Evolutionary conservation across 2,113 vertebrate genomes (phyloP).

Genomic region (Verasper variegatus): DNA sequence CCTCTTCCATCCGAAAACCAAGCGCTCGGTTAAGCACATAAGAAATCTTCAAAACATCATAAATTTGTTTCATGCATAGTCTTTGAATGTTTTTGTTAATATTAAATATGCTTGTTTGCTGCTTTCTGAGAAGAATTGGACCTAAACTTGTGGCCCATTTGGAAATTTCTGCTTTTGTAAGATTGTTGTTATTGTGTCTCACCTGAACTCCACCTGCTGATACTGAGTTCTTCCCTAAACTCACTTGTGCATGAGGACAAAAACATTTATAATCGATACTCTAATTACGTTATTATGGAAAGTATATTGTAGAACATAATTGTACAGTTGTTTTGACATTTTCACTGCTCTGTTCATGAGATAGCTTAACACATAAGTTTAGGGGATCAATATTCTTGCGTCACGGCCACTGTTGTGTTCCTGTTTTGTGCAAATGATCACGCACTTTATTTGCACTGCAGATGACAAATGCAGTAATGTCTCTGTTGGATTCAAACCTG

Average conservation of each 20-base stretch:
- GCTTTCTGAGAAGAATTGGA: not conserved
- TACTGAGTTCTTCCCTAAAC: no score
- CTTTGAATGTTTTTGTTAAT: slow-evolving; percentile 9
- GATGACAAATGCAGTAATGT: slow-evolving; percentile 27
- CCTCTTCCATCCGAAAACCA: not conserved
- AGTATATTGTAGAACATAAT: no score
- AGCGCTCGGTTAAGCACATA: not conserved
- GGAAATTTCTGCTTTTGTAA: no score
- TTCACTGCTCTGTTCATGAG: no score
- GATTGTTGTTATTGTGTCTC: no score
- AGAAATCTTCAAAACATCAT: not conserved
- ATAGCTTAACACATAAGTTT: not conserved
- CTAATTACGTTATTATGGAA: no score
- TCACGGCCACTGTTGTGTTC: not conserved
- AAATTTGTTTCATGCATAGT: slow-evolving; percentile 11
- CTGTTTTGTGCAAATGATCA: not conserved
- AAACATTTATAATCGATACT: no score
- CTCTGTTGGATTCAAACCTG: slow-evolving; percentile 26
- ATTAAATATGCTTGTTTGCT: slow-evolving; percentile 13
- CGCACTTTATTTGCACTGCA: not conserved
- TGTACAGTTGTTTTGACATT: no score
- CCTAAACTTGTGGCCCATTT: not conserved
- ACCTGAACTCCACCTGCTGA: no score
- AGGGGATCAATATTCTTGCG: not conserved
- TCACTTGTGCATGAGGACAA: no score